Evolutionary conservation across 1,140 invertebrate species (phyloP), one percentile per base, ranked within the genome.

Genomic region (Samia ricini): DNA sequence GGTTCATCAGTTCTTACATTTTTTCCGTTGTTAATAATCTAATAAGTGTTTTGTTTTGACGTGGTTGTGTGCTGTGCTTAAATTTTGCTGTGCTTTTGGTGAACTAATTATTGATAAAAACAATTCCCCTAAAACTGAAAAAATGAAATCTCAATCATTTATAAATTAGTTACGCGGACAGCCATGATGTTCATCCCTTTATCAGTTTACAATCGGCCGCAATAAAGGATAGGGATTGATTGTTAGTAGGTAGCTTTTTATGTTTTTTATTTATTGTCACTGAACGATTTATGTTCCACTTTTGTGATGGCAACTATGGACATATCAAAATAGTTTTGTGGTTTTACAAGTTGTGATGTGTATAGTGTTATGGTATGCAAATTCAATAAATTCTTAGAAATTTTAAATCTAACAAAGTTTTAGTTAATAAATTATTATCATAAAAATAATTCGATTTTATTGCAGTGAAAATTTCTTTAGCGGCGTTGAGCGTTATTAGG

Each of bases 91-190:
- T 15, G n/a, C 8, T 42, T 42, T 8, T 4, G 8, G 26, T 4
- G 26, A 15, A 42, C n/a, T 15, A 42, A 12, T 42, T 42, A 42
- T 42, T 42, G 33, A 15, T 42, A 1, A 42, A n/a, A 58, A 36
- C 19, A 8, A 48, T 49, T 48, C 48, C 22, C 22, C 7, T 61
- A 67, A 29, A 60, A 55, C 54, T 50, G 54, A 83, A 88, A 89
- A 83, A 87, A 79, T 84, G 75, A 86, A 87, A 83, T 87, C 85
- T 88, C 85, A 88, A 90, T 90, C 71, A 88, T 88, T 90, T 90
- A 86, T 88, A 81, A 88, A 90, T 90, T 90, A 88, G 85, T 77
- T 85, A 66, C 82, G 85, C 81, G 85, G 85, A 88, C 85, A 90
- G 81, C 74, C 69, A 75, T 66, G 65, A 69, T 65, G 74, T 84